Conservation (phyloP, 2,797 vertebrate genomes). For the Cynodonichthys magdalenae region DNA sequence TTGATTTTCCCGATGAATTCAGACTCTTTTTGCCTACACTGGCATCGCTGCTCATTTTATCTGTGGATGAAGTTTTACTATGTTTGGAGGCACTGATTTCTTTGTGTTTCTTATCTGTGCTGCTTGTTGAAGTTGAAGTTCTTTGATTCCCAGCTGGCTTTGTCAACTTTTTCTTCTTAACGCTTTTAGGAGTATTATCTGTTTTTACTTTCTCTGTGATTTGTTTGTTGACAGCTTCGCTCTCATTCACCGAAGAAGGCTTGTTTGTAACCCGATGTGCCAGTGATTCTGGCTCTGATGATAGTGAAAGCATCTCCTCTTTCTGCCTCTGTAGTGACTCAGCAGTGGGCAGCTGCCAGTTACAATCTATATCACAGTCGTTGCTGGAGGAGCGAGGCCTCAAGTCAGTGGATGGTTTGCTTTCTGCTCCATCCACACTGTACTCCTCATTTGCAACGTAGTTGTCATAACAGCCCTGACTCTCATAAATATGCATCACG, state of each 20-base stretch:
- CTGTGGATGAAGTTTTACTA: constrained; percentile 49
- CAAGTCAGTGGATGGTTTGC: constrained; percentile 54
- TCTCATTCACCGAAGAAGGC: constrained; percentile 32
- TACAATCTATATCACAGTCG: constrained; percentile 74
- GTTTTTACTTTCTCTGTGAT: constrained; percentile 32
- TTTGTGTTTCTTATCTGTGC: constrained; percentile 56
- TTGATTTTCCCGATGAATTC: constrained; percentile 61
- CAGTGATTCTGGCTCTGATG: constrained; percentile 63
- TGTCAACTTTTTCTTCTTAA: constrained; percentile 45
- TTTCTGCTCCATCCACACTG: constrained; percentile 45
- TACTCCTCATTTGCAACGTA: constrained; percentile 68
- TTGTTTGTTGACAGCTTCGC: constrained; percentile 26
- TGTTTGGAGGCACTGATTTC: constrained; percentile 40
- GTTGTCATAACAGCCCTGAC: constrained; percentile 71
- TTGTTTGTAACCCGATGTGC: constrained; percentile 43
- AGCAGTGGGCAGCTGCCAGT: constrained; percentile 57
- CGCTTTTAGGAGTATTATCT: constrained; percentile 26
- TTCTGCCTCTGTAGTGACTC: constrained; percentile 62
- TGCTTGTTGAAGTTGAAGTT: constrained; percentile 47
- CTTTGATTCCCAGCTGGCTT: constrained; percentile 42
- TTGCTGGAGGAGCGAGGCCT: constrained; percentile 62
- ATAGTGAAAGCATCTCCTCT: constrained; percentile 76
- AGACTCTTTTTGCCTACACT: constrained; percentile 57
- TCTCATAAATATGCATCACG: constrained; percentile 77
- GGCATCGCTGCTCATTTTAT: constrained; percentile 51